phyloP scores from a whole-genome alignment of 2,888 invertebrate species.

The Liodrosophila aerea region DNA sequence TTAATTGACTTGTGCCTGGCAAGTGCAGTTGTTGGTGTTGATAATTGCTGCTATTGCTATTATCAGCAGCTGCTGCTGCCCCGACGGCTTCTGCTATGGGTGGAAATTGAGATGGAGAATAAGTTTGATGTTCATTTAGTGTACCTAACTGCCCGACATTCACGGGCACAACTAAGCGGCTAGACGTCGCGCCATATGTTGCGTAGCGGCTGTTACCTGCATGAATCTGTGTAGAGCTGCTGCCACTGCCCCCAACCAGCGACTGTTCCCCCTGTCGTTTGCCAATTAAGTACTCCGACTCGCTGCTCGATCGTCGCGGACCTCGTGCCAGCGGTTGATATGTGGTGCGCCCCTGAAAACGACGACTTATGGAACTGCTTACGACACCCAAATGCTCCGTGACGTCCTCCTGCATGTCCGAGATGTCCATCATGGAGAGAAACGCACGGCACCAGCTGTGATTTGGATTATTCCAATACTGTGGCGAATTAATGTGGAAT shows the following conservation, averaged over 20 bases:
- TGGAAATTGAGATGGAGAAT: conserved; percentile 63
- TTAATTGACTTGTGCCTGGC: conserved; percentile 46
- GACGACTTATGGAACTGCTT: conserved; percentile 89
- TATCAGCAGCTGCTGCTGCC: conserved; percentile 29
- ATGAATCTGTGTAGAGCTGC: conserved; percentile 38
- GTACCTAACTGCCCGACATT: conserved; percentile 48
- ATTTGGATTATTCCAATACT: conserved; percentile 83
- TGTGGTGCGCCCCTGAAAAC: conserved; percentile 89
- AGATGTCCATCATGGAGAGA: conserved; percentile 97
- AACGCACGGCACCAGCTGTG: conserved; percentile 89
- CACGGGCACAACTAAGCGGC: conserved; percentile 56
- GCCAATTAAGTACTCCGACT: conserved; percentile 81
- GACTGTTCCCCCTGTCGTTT: conserved; percentile 62
- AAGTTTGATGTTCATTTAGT: conserved; percentile 55
- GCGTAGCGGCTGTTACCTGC: conserved; percentile 46
- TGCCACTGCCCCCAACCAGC: conserved; percentile 12
- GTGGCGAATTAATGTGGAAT: conserved; percentile 86
- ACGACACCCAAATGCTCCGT: conserved; percentile 96
- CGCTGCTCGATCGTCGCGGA: conserved; percentile 85
- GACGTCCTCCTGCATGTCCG: conserved; percentile 96
- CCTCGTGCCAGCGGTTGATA: conserved; percentile 88
- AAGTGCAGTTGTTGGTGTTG: conserved; percentile 76
- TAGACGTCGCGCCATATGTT: conserved; percentile 61
- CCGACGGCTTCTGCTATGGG: conserved; percentile 56
- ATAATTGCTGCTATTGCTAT: conserved; percentile 69